These are phyloP conservation scores for Corydoras sp. DNA, from an alignment of 2,113 vertebrate genomes.

Conservation along the genomic window DNA sequence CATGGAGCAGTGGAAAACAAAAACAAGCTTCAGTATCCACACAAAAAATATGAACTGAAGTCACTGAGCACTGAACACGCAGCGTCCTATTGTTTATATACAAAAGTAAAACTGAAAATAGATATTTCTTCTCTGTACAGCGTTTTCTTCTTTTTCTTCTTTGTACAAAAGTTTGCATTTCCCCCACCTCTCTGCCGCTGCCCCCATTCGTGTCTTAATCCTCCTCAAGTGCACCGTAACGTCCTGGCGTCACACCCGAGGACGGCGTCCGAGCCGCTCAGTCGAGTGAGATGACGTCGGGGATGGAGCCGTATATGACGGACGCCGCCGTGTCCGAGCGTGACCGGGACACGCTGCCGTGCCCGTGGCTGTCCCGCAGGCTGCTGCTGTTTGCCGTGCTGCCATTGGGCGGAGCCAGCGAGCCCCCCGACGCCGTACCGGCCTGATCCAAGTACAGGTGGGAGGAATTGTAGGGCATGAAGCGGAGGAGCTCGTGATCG, in stretches of 20 bases:
- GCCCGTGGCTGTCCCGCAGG: slow-evolving; percentile 80
- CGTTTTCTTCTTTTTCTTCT: slow-evolving; percentile 59
- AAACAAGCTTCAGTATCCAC: slow-evolving; percentile 89
- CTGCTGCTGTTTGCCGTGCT: slow-evolving; percentile 79
- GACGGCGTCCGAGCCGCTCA: slow-evolving; percentile 50
- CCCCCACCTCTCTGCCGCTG: slow-evolving; percentile 43
- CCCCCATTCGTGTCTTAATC: slow-evolving; percentile 17
- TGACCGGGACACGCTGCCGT: slow-evolving; percentile 72
- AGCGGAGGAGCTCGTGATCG: slow-evolving; percentile 91
- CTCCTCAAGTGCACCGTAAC: slow-evolving; percentile 44
- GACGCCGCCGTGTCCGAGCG: slow-evolving; percentile 74
- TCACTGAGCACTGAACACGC: slow-evolving; percentile 78
- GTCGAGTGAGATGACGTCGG: slow-evolving; percentile 97
- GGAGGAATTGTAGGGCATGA: slow-evolving; percentile 88
- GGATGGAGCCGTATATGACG: slow-evolving; percentile 89
- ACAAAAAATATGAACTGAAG: slow-evolving; percentile 81
- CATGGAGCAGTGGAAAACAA: slow-evolving; percentile 64
- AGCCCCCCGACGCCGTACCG: slow-evolving; percentile 73
- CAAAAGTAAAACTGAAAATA: slow-evolving; percentile 99
- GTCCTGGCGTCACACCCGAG: too few species aligned
- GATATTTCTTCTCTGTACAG: slow-evolving; percentile 99
- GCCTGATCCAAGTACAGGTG: slow-evolving; percentile 92
- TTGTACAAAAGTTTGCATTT: slow-evolving; percentile 67
- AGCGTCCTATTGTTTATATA: slow-evolving; percentile 95
- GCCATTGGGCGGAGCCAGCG: slow-evolving; percentile 77